Evolutionary conservation across 2,797 vertebrate genomes (phyloP), one percentile per base, ranked within the genome.

Genomic region (Tokudaia muenninki): DNA sequence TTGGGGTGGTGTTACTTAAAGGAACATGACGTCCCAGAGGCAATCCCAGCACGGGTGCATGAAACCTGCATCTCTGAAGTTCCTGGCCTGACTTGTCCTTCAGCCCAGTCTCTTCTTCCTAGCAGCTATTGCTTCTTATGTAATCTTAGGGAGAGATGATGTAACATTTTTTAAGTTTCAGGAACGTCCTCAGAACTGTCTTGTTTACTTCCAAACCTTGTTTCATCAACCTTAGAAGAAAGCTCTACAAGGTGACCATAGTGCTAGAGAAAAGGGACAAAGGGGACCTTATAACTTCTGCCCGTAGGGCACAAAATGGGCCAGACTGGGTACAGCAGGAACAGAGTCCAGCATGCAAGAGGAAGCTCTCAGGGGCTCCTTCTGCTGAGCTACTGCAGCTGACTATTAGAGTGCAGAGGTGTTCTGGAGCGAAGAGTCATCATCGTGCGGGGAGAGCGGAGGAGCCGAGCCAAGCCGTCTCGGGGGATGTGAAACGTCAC

Each of bases 251-350:
- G 44, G 22, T 31, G 61, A 75, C 1, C 4, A 10, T 21, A 21
- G 7, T n/a, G 3, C 80, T 82, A 47, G 87, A 67, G 44, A 50
- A 47, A 65, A 77, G 55, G 0, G 2, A 16, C 34, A 2, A 26
- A 61, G 17, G 14, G 11, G 34, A n/a, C 21, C 55, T 63, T 17
- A 14, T 34, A 41, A 44, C 8, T 67, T 88, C 70, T 52, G 57
- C 21, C 52, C 3, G 1, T 6, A 4, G 2, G 11, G 19, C 61
- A 3, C 0, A 1, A 55, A 37, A 4, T 57, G 1, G 17, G 4
- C 13, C 34, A 26, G 41, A 31, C 29, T 63, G 7, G 10, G n/a
- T 82, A 4, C 55, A 16, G 55, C 31, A 2, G 55, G 8, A 7
- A 3, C 1, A 34, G 9, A 31, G 22, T 47, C 61, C 34, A 21